Percentiles rank a stretch among this genome's conserved stretches.
Evolutionary conservation across 1,140 invertebrate genomes (phyloP).

Genomic region (Nylanderia fulva): DNA sequence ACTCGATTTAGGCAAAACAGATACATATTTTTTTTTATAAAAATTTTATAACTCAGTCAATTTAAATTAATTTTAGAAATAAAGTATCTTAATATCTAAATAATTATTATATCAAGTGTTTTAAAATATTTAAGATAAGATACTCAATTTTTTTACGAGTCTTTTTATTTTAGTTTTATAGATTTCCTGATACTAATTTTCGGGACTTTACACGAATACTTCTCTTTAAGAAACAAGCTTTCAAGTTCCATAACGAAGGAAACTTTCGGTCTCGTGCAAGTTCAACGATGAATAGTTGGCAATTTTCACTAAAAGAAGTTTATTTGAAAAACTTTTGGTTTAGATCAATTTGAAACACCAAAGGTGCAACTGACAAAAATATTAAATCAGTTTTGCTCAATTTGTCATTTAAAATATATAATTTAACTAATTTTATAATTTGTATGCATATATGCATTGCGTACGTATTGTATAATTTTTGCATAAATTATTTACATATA

Average conservation of each 20-base stretch:
- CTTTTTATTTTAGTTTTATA: slow-evolving; percentile 21
- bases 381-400: neutral
- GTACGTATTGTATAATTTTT: neutral
- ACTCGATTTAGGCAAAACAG: neutral
- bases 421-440: neutral
- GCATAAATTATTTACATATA: neutral
- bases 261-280: slow-evolving; percentile 40
- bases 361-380: neutral
- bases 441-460: neutral
- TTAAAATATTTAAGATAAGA: neutral
- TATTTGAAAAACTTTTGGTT: slow-evolving; percentile 24
- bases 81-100: neutral
- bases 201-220: slow-evolving; percentile 14
- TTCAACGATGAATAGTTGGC: neutral
- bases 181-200: slow-evolving; percentile 14
- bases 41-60: slow-evolving; percentile 19
- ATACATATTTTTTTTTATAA: neutral
- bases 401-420: neutral
- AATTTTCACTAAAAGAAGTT: neutral
- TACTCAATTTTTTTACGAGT: neutral
- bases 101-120: neutral
- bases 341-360: neutral
- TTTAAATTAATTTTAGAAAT: neutral
- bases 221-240: slow-evolving; percentile 22
- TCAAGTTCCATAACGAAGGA: slow-evolving; percentile 15